These are phyloP conservation scores for Incurvaria masculella DNA, from an alignment of 2,888 invertebrate species.

Conservation along the genomic window DNA sequence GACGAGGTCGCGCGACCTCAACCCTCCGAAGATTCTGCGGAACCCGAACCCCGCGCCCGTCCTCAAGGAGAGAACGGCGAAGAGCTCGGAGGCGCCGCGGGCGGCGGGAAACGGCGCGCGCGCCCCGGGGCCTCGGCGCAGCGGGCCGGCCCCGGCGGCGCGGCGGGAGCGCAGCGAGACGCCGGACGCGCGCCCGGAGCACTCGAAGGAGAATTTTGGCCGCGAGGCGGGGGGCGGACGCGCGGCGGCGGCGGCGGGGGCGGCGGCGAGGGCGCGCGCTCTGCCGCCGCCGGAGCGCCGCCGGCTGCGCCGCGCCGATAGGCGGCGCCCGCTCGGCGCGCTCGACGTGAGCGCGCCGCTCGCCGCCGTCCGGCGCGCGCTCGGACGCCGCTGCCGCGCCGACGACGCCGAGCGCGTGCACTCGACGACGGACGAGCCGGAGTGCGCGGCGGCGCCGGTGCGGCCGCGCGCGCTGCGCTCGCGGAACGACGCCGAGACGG, in stretches of 20 bases:
- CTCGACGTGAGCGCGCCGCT: slow-evolving; percentile 29
- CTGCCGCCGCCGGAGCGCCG: slow-evolving; percentile 21
- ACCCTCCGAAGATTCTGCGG: not conserved
- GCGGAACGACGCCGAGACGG: slow-evolving; percentile 23
- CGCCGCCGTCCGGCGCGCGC: slow-evolving; percentile 26
- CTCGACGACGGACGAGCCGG: slow-evolving; percentile 12
- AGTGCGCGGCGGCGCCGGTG: not conserved
- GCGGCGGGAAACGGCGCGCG: slow-evolving; percentile 40
- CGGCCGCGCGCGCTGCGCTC: slow-evolving; percentile 26
- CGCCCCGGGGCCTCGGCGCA: slow-evolving; percentile 42
- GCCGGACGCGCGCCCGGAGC: slow-evolving; percentile 21
- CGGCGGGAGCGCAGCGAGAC: slow-evolving; percentile 24
- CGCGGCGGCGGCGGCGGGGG: slow-evolving; percentile 19
- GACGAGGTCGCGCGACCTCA: not conserved
- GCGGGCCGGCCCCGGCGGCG: slow-evolving; percentile 30
- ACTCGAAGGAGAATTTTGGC: slow-evolving; percentile 4
- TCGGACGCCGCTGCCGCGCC: slow-evolving; percentile 27
- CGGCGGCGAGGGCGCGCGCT: slow-evolving; percentile 21
- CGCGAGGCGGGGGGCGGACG: slow-evolving; percentile 10
- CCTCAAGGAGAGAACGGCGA: slow-evolving; percentile 8
- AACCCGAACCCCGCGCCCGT: slow-evolving; percentile 19
- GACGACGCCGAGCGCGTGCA: slow-evolving; percentile 17
- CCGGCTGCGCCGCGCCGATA: slow-evolving; percentile 5
- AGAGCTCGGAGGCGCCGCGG: slow-evolving; percentile 17
- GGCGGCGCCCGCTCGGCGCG: not conserved